Conservation (phyloP, 1,140 invertebrate species). For the Mylabris phalerata region DNA sequence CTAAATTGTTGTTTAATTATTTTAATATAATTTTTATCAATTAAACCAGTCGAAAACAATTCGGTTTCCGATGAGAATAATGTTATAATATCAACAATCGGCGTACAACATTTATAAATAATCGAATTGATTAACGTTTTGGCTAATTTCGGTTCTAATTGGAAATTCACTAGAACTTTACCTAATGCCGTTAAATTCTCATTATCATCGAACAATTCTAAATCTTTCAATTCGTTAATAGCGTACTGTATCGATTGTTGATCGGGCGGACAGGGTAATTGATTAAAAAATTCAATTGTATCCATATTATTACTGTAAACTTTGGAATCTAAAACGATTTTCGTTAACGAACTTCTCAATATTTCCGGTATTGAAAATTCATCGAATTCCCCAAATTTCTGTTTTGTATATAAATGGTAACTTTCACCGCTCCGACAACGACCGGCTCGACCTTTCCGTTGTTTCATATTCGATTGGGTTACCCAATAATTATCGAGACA, state of each 20-base stretch:
- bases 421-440: slow-evolving; percentile 68
- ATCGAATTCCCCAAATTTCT: slow-evolving; percentile 44
- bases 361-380: slow-evolving; percentile 55
- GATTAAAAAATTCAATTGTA: slow-evolving; percentile 43
- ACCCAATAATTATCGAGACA: slow-evolving; percentile 58
- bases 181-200: slow-evolving; percentile 55
- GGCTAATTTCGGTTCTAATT: slow-evolving; percentile 50
- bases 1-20: slow-evolving; percentile 26
- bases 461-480: slow-evolving; percentile 68
- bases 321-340: slow-evolving; percentile 57
- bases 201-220: slow-evolving; percentile 47
- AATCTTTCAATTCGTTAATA: slow-evolving; percentile 43
- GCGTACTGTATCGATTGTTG: slow-evolving; percentile 39
- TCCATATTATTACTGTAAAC: slow-evolving; percentile 41
- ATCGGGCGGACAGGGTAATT: slow-evolving; percentile 47
- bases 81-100: slow-evolving; percentile 40
- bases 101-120: slow-evolving; percentile 48
- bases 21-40: slow-evolving; percentile 26
- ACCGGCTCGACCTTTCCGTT: slow-evolving; percentile 58
- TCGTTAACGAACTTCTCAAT: slow-evolving; percentile 53
- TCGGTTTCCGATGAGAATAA: slow-evolving; percentile 33
- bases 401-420: slow-evolving; percentile 64
- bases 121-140: slow-evolving; percentile 51
- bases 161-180: slow-evolving; percentile 45
- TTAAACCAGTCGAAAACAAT: slow-evolving; percentile 31